These are phyloP conservation scores for Netelia virgata DNA, from an alignment of 2,888 invertebrate species.

Conservation along the genomic window DNA sequence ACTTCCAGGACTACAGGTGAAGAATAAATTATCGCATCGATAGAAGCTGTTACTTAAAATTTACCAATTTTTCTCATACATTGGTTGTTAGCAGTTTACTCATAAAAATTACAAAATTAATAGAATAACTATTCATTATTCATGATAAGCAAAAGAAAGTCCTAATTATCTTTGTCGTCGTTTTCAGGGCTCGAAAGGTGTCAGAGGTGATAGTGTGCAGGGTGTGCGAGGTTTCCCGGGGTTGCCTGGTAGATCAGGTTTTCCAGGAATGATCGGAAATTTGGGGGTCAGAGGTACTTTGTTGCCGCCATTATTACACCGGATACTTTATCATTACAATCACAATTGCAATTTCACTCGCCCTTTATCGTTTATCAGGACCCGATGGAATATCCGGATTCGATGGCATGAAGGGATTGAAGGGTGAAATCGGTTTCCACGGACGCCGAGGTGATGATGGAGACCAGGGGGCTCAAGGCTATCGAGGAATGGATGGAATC, in stretches of 20 bases:
- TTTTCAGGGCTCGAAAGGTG: constrained; percentile 83
- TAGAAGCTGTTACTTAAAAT: not conserved
- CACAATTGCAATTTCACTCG: not conserved
- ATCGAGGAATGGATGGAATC: constrained; percentile 82
- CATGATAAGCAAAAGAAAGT: not conserved
- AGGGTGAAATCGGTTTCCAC: constrained; percentile 81
- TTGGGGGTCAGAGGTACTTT: constrained; percentile 78
- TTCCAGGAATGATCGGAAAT: constrained; percentile 82
- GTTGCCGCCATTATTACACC: not conserved
- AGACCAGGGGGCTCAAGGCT: constrained; percentile 82
- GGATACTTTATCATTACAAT: not conserved
- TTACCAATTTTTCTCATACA: not conserved
- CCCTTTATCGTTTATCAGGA: constrained; percentile 71
- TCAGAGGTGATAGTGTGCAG: constrained; percentile 85
- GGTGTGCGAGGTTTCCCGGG: constrained; percentile 87
- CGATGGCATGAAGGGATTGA: constrained; percentile 82
- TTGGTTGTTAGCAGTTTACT: too few species aligned
- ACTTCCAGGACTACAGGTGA: constrained; percentile 84
- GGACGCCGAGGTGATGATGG: constrained; percentile 85
- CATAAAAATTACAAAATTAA: not conserved
- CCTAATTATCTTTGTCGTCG: constrained; percentile 2
- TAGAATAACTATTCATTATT: not conserved
- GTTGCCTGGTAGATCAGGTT: constrained; percentile 86
- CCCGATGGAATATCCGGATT: constrained; percentile 79
- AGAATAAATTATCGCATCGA: not conserved